Conservation (phyloP, 2,888 invertebrate genomes). For the Mesorhabditis sp. region DNA sequence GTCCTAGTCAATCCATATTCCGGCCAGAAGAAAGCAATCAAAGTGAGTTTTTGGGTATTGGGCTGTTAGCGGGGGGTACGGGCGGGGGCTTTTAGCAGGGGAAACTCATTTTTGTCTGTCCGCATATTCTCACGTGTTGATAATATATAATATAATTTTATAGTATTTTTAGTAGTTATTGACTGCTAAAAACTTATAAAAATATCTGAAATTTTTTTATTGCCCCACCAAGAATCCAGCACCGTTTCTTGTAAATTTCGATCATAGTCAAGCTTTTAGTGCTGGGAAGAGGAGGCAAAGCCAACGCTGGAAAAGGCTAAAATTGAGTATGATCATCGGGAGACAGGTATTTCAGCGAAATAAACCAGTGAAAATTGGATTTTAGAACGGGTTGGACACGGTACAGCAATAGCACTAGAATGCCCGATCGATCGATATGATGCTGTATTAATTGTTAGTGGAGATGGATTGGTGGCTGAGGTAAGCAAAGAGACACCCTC, state of each 20-base stretch:
- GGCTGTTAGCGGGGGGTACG: too few species aligned
- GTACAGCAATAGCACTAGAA: constrained; percentile 68
- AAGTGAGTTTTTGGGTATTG: not conserved
- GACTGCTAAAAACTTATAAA: too few species aligned
- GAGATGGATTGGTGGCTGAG: constrained; percentile 63
- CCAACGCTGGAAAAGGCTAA: constrained; percentile 18
- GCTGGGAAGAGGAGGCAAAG: constrained; percentile 15
- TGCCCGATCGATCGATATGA: constrained; percentile 75
- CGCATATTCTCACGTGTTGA: too few species aligned
- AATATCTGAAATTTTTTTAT: too few species aligned
- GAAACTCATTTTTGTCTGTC: too few species aligned
- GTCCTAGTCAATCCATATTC: constrained; percentile 34
- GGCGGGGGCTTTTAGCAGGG: too few species aligned
- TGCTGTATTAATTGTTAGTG: constrained; percentile 70
- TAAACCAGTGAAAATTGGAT: constrained; percentile 7
- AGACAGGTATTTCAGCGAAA: constrained; percentile 21
- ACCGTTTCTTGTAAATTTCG: too few species aligned
- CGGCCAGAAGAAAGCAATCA: constrained; percentile 23
- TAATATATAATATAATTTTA: too few species aligned
- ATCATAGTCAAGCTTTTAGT: too few species aligned
- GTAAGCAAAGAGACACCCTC: constrained; percentile 35
- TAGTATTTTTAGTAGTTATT: too few species aligned
- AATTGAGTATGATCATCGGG: constrained; percentile 20
- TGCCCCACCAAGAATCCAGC: too few species aligned
- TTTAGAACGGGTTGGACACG: constrained; percentile 69